phyloP scores from a whole-genome alignment of 2,888 invertebrate species.

The Subacronicta megacephala region DNA sequence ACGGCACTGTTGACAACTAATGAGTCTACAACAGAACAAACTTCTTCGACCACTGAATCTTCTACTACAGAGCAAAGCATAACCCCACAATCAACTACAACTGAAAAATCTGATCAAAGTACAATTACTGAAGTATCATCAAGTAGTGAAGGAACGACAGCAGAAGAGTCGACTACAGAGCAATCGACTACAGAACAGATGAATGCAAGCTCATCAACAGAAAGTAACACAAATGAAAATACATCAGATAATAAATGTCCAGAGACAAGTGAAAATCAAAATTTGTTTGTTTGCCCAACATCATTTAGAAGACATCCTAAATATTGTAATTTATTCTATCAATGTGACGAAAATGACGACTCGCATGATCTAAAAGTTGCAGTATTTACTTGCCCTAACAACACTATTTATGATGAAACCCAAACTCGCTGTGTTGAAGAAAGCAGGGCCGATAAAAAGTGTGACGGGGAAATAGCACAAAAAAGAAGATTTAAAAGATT shows the following conservation, averaged over 20 bases:
- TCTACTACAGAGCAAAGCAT: conserved; percentile 59
- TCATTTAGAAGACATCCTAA: conserved; percentile 95
- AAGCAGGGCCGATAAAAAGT: conserved; percentile 88
- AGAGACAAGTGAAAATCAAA: conserved; percentile 92
- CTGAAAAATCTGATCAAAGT: conserved; percentile 51
- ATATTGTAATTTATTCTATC: conserved; percentile 95
- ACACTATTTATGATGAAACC: conserved; percentile 93
- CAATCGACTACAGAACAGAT: conserved; percentile 58
- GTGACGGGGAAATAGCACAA: conserved; percentile 89
- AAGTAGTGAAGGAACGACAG: conserved; percentile 32
- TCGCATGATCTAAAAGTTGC: conserved; percentile 93
- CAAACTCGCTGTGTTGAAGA: conserved; percentile 93
- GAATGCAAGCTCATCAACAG: conserved; percentile 56
- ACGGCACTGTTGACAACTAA: conserved; percentile 45
- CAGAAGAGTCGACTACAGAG: conserved; percentile 44
- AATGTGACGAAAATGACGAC: conserved; percentile 92
- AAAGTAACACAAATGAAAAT: conserved; percentile 55
- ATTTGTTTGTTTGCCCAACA: conserved; percentile 93
- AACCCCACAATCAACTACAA: conserved; percentile 57
- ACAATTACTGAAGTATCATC: conserved; percentile 59
- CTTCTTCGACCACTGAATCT: conserved; percentile 45
- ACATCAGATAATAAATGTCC: conserved; percentile 80
- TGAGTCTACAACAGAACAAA: conserved; percentile 57
- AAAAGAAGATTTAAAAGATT: conserved; percentile 88
- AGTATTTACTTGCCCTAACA: conserved; percentile 93